Percentiles rank a stretch among this genome's conserved stretches.
phyloP scores from a whole-genome alignment of 2,797 vertebrate genomes.

The Pseudochromis fuscus region DNA sequence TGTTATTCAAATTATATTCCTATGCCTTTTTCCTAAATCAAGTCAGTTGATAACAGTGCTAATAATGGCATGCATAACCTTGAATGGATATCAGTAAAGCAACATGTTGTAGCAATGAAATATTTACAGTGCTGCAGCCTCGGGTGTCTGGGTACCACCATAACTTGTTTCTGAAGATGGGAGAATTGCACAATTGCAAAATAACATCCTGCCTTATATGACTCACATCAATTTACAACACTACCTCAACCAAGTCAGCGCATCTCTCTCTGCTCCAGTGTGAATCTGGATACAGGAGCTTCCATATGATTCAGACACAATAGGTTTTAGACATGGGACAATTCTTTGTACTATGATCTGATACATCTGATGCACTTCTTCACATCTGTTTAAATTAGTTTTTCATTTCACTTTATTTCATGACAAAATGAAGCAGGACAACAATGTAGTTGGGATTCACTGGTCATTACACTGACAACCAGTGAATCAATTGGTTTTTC shows the following conservation, averaged over 20 bases:
- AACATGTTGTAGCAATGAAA: conserved; percentile 10
- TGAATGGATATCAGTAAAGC: conserved; percentile 19
- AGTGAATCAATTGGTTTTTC: no score
- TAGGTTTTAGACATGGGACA: no score
- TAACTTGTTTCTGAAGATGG: neutral
- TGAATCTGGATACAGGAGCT: no score
- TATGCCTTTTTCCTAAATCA: conserved; percentile 22
- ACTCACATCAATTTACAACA: neutral
- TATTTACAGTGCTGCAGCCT: conserved; percentile 11
- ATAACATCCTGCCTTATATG: conserved; percentile 1
- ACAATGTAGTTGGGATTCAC: no score
- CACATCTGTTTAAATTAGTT: no score
- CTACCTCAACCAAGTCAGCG: conserved; percentile 1
- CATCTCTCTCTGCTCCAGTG: no score
- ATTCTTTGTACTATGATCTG: no score
- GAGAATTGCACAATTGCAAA: neutral
- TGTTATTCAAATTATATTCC: conserved; percentile 44
- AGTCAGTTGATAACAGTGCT: conserved; percentile 23
- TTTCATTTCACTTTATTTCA: no score
- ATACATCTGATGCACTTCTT: no score
- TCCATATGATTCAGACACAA: no score
- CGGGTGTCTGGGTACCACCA: neutral
- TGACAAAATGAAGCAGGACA: no score
- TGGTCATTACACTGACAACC: no score
- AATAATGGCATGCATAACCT: conserved; percentile 26